Percentiles rank a stretch among this genome's conserved stretches.
Conservation (phyloP, 2,888 invertebrate genomes). For the Diaphora mendica region DNA sequence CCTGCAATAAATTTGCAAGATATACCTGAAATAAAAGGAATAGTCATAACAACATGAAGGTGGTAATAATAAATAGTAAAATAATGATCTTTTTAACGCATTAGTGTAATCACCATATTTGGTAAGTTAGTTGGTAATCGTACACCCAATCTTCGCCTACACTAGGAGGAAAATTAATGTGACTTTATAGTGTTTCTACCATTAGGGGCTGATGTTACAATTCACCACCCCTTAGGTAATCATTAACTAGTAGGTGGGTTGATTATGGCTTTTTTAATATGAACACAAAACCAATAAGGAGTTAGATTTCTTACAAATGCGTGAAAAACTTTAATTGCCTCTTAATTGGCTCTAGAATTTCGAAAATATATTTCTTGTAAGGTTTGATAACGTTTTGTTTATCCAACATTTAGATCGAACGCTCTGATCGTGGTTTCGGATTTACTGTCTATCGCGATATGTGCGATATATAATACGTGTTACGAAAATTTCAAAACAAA, state of each 20-base stretch:
- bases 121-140: slow-evolving; percentile 1
- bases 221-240: background rate
- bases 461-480: background rate
- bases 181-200: slow-evolving; percentile 5
- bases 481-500: background rate
- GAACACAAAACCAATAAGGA: background rate
- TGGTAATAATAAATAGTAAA: background rate
- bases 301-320: background rate
- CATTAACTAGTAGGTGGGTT: background rate
- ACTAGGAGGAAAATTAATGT: slow-evolving; percentile 2
- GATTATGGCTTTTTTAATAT: slow-evolving; percentile 12
- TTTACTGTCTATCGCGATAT: background rate
- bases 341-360: background rate
- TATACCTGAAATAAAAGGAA: background rate
- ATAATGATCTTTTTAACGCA: slow-evolving; percentile 8
- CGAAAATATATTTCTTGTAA: background rate
- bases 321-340: background rate
- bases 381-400: background rate
- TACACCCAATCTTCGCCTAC: background rate
- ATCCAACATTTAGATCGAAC: background rate
- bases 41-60: background rate
- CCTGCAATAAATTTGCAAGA: background rate
- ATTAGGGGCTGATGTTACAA: background rate
- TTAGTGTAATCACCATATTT: slow-evolving; percentile 8
- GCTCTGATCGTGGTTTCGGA: background rate